Percentiles rank a stretch among this genome's conserved stretches.
phyloP scores from a whole-genome alignment of 2,113 vertebrate genomes.

The Corythaeola cristata region DNA sequence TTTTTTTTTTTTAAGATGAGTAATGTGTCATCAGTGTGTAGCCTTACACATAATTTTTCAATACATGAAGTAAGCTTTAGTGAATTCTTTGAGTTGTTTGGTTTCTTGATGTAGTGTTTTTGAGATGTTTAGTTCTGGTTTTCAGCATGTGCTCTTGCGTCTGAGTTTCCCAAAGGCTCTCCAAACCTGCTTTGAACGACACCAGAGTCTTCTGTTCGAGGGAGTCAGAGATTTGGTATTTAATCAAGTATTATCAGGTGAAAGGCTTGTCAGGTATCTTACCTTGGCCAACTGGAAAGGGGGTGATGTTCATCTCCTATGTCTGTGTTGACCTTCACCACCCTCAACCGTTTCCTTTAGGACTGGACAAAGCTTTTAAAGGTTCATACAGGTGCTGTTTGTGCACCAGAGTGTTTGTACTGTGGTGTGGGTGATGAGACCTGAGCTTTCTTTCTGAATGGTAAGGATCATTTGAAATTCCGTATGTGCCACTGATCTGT shows the following conservation, averaged over 20 bases:
- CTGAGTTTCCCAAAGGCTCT: background rate
- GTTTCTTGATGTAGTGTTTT: background rate
- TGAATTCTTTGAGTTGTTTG: background rate
- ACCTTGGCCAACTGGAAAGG: background rate
- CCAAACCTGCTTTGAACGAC: background rate
- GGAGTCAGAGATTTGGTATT: background rate
- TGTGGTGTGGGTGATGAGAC: background rate
- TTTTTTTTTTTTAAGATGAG: background rate
- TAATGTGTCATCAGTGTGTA: background rate
- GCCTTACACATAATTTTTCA: background rate
- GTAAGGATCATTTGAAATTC: background rate
- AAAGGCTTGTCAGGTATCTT: background rate
- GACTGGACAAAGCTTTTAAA: background rate
- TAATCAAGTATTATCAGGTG: background rate
- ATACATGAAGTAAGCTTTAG: background rate
- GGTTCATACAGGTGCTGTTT: background rate
- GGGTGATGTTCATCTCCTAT: background rate
- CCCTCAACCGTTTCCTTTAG: background rate
- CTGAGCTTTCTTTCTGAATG: background rate
- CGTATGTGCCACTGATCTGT: background rate
- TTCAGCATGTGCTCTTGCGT: background rate
- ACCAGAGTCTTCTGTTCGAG: background rate
- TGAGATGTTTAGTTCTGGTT: background rate
- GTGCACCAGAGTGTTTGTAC: background rate
- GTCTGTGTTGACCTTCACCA: background rate